Evolutionary conservation across 1,140 invertebrate species (phyloP).

Genomic region (Polypedilum vanderplanki): DNA sequence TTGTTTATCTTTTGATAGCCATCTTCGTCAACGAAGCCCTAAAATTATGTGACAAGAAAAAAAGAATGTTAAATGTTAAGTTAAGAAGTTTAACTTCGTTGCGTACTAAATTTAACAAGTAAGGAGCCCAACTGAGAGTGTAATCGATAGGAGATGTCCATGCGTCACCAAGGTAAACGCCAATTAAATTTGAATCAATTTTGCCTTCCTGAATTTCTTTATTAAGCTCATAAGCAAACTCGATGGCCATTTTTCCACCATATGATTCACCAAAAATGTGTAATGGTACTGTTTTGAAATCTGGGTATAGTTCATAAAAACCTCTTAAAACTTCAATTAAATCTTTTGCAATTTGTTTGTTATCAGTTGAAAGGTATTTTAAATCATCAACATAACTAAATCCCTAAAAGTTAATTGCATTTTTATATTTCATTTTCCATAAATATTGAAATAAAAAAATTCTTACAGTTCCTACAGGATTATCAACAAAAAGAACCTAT

Average conservation of each 20-base stretch:
- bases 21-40: constrained; percentile 56
- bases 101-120: constrained; percentile 36
- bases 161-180: constrained; percentile 73
- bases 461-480: constrained; percentile 62
- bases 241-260: constrained; percentile 82
- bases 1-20: constrained; percentile 50
- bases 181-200: constrained; percentile 64
- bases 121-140: constrained; percentile 68
- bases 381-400: constrained; percentile 70
- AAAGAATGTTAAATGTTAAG: background rate
- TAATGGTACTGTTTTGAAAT: constrained; percentile 62
- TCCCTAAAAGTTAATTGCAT: constrained; percentile 41
- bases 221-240: constrained; percentile 53
- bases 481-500: constrained; percentile 68
- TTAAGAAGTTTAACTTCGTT: background rate
- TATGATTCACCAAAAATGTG: constrained; percentile 83
- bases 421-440: too few relatives aligned
- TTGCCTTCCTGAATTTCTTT: constrained; percentile 57
- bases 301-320: constrained; percentile 55
- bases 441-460: too few relatives aligned
- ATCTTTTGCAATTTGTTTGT: constrained; percentile 69
- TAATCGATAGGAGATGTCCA: constrained; percentile 82
- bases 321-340: constrained; percentile 61
- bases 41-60: constrained; percentile 31
- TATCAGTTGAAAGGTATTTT: constrained; percentile 53